Conservation (phyloP, 1,140 invertebrate genomes). For the Pantala flavescens region DNA sequence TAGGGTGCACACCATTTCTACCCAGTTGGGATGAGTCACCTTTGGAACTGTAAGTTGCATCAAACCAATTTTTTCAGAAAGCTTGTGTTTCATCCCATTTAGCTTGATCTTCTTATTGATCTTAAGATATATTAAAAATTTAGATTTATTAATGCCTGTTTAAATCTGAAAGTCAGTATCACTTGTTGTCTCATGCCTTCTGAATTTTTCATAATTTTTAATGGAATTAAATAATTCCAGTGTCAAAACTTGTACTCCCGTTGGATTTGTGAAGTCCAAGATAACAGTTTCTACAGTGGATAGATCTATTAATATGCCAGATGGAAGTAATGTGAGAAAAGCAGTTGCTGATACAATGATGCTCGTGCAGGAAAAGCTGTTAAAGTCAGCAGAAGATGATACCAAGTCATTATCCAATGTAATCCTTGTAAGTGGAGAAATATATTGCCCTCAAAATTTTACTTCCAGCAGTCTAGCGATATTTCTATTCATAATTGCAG, state of each 20-base stretch:
- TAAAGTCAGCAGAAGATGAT: slow-evolving; percentile 57
- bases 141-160: too few species aligned
- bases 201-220: too few species aligned
- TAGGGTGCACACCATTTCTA: slow-evolving; percentile 45
- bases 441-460: slow-evolving; percentile 19
- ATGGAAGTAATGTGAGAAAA: slow-evolving; percentile 49
- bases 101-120: too few species aligned
- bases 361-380: slow-evolving; percentile 44
- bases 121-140: too few species aligned
- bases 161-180: too few species aligned
- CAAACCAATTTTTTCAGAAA: too few species aligned
- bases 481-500: too few species aligned
- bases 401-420: slow-evolving; percentile 57
- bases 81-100: too few species aligned
- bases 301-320: slow-evolving; percentile 43
- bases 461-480: too few species aligned
- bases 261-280: background rate
- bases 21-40: slow-evolving; percentile 49
- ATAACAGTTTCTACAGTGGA: slow-evolving; percentile 20
- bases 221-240: background rate
- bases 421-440: slow-evolving; percentile 38
- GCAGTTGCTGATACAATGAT: slow-evolving; percentile 42
- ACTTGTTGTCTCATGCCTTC: too few species aligned
- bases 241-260: slow-evolving; percentile 21
- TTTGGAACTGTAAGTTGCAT: slow-evolving; percentile 39